phyloP scores from a whole-genome alignment of 2,888 invertebrate species.

The Neoitamus cyanurus region DNA sequence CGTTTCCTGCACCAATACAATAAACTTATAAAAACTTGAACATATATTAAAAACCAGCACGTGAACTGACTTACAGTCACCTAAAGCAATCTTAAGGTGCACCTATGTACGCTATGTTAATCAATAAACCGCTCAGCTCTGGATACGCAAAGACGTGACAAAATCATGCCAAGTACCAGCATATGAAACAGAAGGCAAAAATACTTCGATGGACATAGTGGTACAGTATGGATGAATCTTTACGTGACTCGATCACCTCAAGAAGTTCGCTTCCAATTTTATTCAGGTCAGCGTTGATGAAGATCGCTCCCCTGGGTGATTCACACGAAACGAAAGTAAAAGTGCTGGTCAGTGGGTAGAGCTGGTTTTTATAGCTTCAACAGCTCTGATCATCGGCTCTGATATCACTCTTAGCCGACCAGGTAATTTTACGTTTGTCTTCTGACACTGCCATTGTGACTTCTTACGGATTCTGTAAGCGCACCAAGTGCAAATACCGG shows the following conservation, averaged over 20 bases:
- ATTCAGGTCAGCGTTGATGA: slow-evolving; percentile 16
- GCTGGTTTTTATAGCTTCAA: background rate
- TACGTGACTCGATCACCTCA: background rate
- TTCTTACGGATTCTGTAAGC: background rate
- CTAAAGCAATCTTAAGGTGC: too few relatives aligned
- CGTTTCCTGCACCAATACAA: too few relatives aligned
- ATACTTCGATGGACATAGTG: background rate
- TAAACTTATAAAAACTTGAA: too few relatives aligned
- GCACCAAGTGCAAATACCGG: background rate
- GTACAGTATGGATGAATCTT: background rate
- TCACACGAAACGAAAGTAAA: slow-evolving; percentile 36
- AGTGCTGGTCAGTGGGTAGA: background rate
- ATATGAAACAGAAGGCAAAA: background rate
- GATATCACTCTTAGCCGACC: background rate
- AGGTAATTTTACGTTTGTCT: background rate
- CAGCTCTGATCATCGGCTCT: background rate
- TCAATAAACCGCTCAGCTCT: background rate
- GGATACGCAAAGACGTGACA: background rate
- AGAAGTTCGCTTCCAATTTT: background rate
- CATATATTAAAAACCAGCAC: too few relatives aligned
- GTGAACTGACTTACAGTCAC: too few relatives aligned
- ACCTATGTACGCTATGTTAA: too few relatives aligned
- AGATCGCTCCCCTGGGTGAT: slow-evolving; percentile 3
- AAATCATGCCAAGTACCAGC: background rate
- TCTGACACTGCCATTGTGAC: background rate